Percentiles rank a stretch among this genome's conserved stretches.
Conservation (phyloP, 30 jellyfish, hydroid and myxozoan species). For the Hydractinia symbiolongicarpus region DNA sequence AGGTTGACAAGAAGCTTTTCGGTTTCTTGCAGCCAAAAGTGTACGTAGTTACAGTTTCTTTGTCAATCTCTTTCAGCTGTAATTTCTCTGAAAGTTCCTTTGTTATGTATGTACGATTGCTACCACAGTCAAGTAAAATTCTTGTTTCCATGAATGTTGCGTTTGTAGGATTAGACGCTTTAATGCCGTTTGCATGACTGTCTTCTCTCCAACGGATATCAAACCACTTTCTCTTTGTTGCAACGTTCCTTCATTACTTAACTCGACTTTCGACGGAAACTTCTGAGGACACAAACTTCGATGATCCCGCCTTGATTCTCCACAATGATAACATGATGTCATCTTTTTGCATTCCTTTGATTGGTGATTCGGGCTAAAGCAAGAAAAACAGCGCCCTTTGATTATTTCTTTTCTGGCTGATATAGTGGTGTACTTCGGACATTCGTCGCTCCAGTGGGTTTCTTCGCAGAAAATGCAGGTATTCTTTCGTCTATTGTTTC, state of each 20-base stretch:
- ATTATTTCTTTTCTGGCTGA: background rate
- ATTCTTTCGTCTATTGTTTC: background rate
- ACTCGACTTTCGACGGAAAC: too few species aligned
- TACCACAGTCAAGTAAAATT: slow-evolving; percentile 30
- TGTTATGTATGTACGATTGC: too few species aligned
- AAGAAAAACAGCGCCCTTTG: background rate
- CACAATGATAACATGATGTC: background rate
- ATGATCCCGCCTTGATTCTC: background rate
- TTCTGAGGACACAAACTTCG: slow-evolving; percentile 17
- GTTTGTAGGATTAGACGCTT: background rate
- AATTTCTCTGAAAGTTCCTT: too few species aligned
- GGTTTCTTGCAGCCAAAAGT: too few species aligned
- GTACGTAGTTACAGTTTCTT: too few species aligned
- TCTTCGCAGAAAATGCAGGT: background rate
- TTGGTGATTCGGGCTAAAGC: background rate
- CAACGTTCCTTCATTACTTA: background rate
- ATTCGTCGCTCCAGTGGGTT: slow-evolving; percentile 5
- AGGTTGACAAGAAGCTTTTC: too few species aligned
- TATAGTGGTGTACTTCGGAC: background rate
- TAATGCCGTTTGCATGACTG: slow-evolving; percentile 38
- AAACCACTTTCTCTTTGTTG: too few species aligned
- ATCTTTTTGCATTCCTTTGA: background rate
- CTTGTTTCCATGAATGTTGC: background rate
- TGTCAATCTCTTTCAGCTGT: too few species aligned
- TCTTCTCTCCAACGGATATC: too few species aligned